phyloP scores from a whole-genome alignment of 2,888 invertebrate species.

The Deilephila elpenor region DNA sequence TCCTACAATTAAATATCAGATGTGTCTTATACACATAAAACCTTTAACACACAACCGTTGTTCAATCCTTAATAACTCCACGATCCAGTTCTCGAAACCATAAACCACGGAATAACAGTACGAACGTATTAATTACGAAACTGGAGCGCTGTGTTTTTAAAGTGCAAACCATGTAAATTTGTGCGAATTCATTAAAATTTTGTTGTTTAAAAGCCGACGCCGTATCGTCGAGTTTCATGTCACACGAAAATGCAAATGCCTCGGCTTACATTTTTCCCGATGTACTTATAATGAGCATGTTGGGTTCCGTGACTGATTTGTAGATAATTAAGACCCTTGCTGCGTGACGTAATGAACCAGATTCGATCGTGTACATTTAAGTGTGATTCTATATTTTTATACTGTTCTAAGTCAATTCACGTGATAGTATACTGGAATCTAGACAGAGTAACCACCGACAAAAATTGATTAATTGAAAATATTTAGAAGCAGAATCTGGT shows the following conservation, averaged over 20 bases:
- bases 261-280: conserved; percentile 64
- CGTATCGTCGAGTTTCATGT: conserved; percentile 65
- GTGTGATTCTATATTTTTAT: too few species aligned
- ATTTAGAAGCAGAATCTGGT: too few species aligned
- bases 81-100: conserved; percentile 25
- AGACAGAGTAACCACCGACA: too few species aligned
- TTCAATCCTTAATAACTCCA: background rate
- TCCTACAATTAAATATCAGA: too few species aligned
- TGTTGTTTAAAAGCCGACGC: conserved; percentile 60
- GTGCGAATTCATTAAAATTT: conserved; percentile 75
- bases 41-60: background rate
- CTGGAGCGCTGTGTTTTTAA: conserved; percentile 43
- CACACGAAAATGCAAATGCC: conserved; percentile 79
- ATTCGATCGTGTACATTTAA: too few species aligned
- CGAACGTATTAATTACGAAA: conserved; percentile 56
- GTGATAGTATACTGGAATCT: too few species aligned
- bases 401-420: too few species aligned
- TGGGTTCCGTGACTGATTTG: conserved; percentile 29
- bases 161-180: conserved; percentile 51
- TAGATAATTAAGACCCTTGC: background rate
- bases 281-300: conserved; percentile 67
- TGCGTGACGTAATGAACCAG: background rate
- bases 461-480: too few species aligned
- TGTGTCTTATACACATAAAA: background rate
- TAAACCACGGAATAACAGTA: conserved; percentile 27